phyloP scores from a whole-genome alignment of 2,113 vertebrate species.

The Erythrocebus patas region DNA sequence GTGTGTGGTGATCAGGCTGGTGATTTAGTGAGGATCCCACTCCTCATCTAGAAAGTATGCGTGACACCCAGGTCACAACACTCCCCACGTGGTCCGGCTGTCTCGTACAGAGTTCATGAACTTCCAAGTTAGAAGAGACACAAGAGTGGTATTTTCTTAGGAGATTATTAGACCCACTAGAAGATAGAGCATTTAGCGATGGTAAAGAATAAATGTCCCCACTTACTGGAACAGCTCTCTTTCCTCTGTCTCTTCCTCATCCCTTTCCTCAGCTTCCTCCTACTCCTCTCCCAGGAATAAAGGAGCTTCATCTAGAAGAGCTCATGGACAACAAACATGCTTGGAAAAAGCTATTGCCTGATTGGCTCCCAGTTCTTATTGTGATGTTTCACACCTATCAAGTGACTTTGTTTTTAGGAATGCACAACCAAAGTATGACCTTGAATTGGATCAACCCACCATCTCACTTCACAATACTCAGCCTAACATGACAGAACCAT shows the following conservation, averaged over 20 bases:
- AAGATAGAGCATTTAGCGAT: constrained; percentile 1
- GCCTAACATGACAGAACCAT: not conserved
- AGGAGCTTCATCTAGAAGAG: not conserved
- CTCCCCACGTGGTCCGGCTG: not conserved
- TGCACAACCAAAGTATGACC: not conserved
- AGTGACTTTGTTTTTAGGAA: not conserved
- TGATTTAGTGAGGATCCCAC: not conserved
- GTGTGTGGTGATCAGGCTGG: not conserved
- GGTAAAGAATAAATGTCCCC: constrained; percentile 45
- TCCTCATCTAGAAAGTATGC: not conserved
- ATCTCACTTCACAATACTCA: not conserved
- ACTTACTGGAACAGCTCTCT: constrained; percentile 45
- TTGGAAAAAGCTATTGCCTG: not conserved
- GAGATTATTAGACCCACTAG: not conserved
- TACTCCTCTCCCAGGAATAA: not conserved
- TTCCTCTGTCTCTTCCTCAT: not conserved
- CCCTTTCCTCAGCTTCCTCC: not conserved
- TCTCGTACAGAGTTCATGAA: not conserved
- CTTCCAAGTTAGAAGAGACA: constrained; percentile 16
- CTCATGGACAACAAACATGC: not conserved
- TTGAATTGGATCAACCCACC: not conserved
- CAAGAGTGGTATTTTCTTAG: constrained; percentile 39
- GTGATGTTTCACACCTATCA: not conserved
- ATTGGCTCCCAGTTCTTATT: not conserved
- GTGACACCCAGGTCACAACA: not conserved